Evolutionary conservation across 2,797 vertebrate species (phyloP).

Genomic region (Lepidocolaptes lacrymiger): DNA sequence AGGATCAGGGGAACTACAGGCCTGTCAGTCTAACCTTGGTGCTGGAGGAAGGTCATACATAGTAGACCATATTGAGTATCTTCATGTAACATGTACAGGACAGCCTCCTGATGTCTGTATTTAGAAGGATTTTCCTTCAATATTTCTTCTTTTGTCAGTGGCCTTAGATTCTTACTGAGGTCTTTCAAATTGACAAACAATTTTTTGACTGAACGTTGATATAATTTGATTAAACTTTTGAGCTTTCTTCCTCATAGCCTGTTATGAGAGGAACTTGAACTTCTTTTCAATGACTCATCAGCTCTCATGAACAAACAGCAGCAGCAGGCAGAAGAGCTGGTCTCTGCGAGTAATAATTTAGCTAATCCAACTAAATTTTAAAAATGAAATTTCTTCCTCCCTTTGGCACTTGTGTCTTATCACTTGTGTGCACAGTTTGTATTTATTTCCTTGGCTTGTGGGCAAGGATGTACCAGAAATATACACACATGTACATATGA

Average conservation of each 20-base stretch:
- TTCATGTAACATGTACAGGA: fast-evolving
- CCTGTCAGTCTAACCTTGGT: not conserved
- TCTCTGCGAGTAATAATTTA: not conserved
- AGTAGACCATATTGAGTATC: fast-evolving
- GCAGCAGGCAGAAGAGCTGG: not conserved
- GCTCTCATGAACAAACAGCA: not conserved
- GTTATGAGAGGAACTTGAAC: not conserved
- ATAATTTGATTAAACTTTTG: conserved; percentile 1
- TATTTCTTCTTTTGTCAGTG: not conserved
- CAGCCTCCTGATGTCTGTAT: not conserved
- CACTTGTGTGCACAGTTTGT: not conserved
- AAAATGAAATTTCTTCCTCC: not conserved
- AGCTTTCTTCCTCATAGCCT: not conserved
- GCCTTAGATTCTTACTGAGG: not conserved
- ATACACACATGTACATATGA: not conserved
- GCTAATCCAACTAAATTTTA: not conserved
- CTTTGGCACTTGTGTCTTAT: not conserved
- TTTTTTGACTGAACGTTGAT: not conserved
- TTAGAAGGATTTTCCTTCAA: not conserved
- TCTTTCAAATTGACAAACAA: not conserved
- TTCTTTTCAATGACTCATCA: not conserved
- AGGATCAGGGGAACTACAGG: not conserved
- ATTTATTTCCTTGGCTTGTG: not conserved
- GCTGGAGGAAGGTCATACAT: fast-evolving
- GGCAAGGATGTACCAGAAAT: not conserved